phyloP scores from a whole-genome alignment of 2,113 vertebrate species.

The Proterorhinus semilunaris region DNA sequence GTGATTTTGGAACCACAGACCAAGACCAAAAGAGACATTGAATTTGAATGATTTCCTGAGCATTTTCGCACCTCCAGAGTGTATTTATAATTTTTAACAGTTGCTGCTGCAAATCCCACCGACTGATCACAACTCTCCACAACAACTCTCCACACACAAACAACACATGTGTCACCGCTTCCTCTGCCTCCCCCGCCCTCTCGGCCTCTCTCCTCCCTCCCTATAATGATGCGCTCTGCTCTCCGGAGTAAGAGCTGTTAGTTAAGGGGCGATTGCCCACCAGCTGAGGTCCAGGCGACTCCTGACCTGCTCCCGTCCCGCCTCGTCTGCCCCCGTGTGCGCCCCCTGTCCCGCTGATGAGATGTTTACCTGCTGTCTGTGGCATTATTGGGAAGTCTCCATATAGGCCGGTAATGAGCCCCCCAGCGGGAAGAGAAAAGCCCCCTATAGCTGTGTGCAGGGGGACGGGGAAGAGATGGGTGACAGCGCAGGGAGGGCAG shows the following conservation, averaged over 20 bases:
- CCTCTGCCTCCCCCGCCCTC: not conserved
- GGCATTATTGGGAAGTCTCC: not conserved
- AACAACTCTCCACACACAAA: not conserved
- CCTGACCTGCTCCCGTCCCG: not conserved
- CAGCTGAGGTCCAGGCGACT: not conserved
- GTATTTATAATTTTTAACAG: not conserved
- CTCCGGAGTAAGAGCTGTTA: conserved; percentile 3
- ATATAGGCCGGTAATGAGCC: not conserved
- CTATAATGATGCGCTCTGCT: not conserved
- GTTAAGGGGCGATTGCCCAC: not conserved
- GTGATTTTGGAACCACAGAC: no score
- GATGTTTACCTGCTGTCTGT: not conserved
- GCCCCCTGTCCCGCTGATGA: not conserved
- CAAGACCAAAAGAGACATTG: not conserved
- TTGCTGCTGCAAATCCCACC: not conserved
- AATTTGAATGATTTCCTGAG: not conserved
- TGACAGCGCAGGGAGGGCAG: not conserved
- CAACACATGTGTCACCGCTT: not conserved
- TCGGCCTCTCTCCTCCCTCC: not conserved
- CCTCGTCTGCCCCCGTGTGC: not conserved
- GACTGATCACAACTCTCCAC: not conserved
- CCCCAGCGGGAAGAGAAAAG: not conserved
- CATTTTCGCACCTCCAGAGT: not conserved
- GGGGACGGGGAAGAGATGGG: not conserved
- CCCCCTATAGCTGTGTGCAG: not conserved